Evolutionary conservation across 2,888 invertebrate species (phyloP).

Genomic region (Operophtera brumata): DNA sequence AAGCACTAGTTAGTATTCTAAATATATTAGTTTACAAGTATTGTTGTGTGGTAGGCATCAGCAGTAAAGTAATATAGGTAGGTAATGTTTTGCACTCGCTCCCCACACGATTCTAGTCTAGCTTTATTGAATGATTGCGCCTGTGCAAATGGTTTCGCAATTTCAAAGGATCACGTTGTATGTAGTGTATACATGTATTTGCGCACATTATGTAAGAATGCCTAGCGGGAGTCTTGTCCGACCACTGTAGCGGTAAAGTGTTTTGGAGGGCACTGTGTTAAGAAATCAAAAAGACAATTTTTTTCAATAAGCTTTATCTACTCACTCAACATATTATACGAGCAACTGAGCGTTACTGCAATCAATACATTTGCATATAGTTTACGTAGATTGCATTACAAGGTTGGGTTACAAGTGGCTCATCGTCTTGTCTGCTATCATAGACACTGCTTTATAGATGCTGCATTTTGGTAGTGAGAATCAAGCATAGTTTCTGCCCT

Average conservation of each 20-base stretch:
- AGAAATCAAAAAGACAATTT: background rate
- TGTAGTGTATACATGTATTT: conserved; percentile 1
- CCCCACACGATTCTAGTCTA: conserved; percentile 11
- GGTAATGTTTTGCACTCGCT: background rate
- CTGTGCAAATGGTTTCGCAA: conserved; percentile 16
- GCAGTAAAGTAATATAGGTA: background rate
- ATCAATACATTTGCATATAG: too few species aligned
- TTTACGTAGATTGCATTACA: too few species aligned
- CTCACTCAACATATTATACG: too few species aligned
- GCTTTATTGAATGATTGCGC: conserved; percentile 24
- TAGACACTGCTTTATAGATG: too few species aligned
- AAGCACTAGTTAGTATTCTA: background rate
- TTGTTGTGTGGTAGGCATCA: too few species aligned
- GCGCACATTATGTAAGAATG: conserved; percentile 8
- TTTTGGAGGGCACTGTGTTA: background rate
- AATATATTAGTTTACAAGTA: background rate
- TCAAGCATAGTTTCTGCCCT: background rate
- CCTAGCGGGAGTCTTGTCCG: conserved; percentile 2
- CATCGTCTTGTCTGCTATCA: too few species aligned
- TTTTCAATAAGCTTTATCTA: background rate
- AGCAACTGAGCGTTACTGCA: too few species aligned
- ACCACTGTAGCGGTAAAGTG: background rate
- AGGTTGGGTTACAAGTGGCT: too few species aligned
- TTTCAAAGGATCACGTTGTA: conserved; percentile 18
- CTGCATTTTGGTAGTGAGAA: background rate